Percentiles rank a stretch among this genome's conserved stretches.
Conservation (phyloP, 2,113 vertebrate species). For the Laterallus jamaicensis region DNA sequence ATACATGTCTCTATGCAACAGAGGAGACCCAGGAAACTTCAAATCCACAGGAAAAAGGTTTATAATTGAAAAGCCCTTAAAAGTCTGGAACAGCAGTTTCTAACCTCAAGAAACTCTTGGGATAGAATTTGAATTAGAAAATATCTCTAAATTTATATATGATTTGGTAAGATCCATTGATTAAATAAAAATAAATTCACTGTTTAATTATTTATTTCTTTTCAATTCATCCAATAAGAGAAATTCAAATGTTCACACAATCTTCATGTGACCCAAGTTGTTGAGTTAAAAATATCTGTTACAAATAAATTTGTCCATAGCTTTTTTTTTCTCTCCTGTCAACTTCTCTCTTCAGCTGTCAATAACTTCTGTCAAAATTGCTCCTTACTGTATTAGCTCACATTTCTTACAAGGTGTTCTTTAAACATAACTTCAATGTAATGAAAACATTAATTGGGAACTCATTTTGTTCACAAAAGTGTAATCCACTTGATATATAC, state of each 20-base stretch:
- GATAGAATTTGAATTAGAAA: neutral
- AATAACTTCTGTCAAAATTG: neutral
- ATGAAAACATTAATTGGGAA: neutral
- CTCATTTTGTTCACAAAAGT: neutral
- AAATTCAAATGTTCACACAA: neutral
- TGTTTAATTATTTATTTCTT: neutral
- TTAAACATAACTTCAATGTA: neutral
- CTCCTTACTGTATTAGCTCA: neutral
- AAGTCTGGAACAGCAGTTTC: neutral
- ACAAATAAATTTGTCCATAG: neutral
- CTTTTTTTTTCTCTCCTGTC: neutral
- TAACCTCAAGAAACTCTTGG: neutral
- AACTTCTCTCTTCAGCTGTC: neutral
- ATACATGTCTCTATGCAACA: neutral
- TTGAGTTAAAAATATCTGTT: neutral
- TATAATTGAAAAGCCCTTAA: neutral
- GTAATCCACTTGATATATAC: neutral
- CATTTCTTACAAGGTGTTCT: neutral
- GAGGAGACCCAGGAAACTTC: fast-evolving
- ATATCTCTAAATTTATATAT: neutral
- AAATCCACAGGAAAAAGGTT: neutral
- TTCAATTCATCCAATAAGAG: neutral
- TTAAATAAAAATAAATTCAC: neutral
- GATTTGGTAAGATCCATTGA: neutral
- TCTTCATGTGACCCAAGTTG: neutral